These are phyloP conservation scores for Ameiurus melas DNA, from an alignment of 2,113 vertebrate genomes.

Conservation along the genomic window DNA sequence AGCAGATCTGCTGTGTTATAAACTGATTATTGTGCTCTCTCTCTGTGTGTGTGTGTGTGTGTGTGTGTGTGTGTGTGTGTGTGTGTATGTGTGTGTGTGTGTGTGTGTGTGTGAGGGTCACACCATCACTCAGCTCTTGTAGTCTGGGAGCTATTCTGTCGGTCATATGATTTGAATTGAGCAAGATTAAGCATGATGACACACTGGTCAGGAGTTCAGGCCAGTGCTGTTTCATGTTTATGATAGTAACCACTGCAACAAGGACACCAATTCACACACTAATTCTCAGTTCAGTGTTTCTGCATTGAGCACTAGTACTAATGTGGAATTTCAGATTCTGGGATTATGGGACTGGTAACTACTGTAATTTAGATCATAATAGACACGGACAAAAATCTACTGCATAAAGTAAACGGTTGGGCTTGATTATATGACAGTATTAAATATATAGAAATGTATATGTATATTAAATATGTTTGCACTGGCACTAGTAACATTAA, in stretches of 20 bases:
- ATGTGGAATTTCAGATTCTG: not conserved
- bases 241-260: constrained; percentile 23
- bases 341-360: not conserved
- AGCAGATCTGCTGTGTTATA: not conserved
- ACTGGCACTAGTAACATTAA: not conserved
- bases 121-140: not conserved
- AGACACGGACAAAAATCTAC: not conserved
- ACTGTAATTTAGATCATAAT: not conserved
- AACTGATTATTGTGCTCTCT: too few species aligned
- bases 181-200: constrained; percentile 6
- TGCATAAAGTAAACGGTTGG: not conserved
- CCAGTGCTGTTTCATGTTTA: constrained; percentile 2
- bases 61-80: not conserved
- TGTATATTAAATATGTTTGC: not conserved
- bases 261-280: constrained; percentile 8
- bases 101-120: not conserved
- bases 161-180: constrained; percentile 33
- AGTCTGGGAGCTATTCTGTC: not conserved
- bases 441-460: too few species aligned
- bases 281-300: not conserved
- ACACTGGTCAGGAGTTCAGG: constrained; percentile 22
- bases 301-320: too few species aligned
- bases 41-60: too few species aligned
- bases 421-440: not conserved
- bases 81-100: not conserved